phyloP scores from a whole-genome alignment of 2,113 vertebrate species.

The Sapayoa aenigma region DNA sequence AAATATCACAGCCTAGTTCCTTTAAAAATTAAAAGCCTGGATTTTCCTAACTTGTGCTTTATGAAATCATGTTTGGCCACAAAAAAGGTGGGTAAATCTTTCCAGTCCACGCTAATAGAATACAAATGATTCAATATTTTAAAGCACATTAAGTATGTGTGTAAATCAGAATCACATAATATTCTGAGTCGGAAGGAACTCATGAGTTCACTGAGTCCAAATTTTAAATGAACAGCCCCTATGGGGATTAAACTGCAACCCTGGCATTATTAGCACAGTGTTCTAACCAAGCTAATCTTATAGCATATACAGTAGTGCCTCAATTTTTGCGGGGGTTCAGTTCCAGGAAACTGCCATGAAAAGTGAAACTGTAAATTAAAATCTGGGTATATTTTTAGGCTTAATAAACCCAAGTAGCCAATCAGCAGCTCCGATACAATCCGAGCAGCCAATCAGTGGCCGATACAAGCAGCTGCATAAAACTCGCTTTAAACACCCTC shows the following conservation, averaged over 20 bases:
- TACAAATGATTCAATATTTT: background rate
- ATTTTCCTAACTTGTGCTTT: background rate
- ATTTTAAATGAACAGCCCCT: background rate
- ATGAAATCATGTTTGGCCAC: background rate
- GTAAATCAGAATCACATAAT: background rate
- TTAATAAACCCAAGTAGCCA: too few relatives aligned
- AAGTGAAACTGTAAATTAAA: too few relatives aligned
- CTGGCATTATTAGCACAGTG: background rate
- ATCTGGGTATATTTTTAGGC: too few relatives aligned
- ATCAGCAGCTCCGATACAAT: too few relatives aligned
- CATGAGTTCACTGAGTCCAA: background rate
- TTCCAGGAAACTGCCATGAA: too few relatives aligned
- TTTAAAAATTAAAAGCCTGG: background rate
- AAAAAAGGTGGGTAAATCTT: background rate
- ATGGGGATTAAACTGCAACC: background rate
- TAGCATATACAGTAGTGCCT: too few relatives aligned
- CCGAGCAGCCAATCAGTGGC: too few relatives aligned
- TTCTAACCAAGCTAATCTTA: background rate
- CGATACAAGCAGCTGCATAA: too few relatives aligned
- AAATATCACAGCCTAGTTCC: background rate
- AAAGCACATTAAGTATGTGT: background rate
- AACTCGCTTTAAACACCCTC: too few relatives aligned
- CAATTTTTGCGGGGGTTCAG: too few relatives aligned
- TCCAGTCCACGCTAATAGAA: background rate
- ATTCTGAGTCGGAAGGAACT: background rate